Evolutionary conservation across 2,888 invertebrate genomes (phyloP).

Genomic region (Mesochorus sp.): DNA sequence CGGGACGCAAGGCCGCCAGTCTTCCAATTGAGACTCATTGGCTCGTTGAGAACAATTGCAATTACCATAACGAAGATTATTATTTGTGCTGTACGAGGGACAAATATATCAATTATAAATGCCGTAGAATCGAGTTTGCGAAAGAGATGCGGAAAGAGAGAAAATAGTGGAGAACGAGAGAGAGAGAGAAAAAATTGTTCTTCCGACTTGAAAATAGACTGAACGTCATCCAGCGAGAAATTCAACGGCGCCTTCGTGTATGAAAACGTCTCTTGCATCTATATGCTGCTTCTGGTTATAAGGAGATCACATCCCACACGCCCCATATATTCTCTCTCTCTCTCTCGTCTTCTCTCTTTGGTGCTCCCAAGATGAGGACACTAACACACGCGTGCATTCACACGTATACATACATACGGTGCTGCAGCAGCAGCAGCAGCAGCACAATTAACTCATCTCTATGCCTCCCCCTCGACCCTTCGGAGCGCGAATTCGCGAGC

Average conservation of each 20-base stretch:
- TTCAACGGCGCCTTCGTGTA: constrained; percentile 19
- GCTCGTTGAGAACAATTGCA: constrained; percentile 45
- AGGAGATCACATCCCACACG: constrained; percentile 56
- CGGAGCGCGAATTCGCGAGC: constrained; percentile 49
- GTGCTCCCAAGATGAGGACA: constrained; percentile 23
- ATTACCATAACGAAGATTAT: constrained; percentile 41
- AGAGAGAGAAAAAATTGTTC: not conserved
- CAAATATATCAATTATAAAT: not conserved
- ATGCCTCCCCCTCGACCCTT: constrained; percentile 5
- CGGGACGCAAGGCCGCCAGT: constrained; percentile 22
- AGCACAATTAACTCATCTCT: constrained; percentile 63
- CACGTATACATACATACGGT: constrained; percentile 22
- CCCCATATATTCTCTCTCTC: constrained; percentile 53
- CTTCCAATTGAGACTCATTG: constrained; percentile 49
- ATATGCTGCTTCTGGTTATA: constrained; percentile 14
- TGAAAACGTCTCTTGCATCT: constrained; percentile 37
- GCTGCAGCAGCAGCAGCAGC: constrained; percentile 37
- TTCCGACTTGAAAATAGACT: constrained; percentile 35
- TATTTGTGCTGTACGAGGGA: not conserved
- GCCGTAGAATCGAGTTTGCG: not conserved
- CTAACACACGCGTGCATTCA: too few species aligned
- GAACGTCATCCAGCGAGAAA: constrained; percentile 39
- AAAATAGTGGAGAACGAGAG: not conserved
- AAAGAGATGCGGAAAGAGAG: not conserved
- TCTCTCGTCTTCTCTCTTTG: constrained; percentile 13